phyloP scores from a whole-genome alignment of 2,797 vertebrate species.

The Protosalanx chinensis region DNA sequence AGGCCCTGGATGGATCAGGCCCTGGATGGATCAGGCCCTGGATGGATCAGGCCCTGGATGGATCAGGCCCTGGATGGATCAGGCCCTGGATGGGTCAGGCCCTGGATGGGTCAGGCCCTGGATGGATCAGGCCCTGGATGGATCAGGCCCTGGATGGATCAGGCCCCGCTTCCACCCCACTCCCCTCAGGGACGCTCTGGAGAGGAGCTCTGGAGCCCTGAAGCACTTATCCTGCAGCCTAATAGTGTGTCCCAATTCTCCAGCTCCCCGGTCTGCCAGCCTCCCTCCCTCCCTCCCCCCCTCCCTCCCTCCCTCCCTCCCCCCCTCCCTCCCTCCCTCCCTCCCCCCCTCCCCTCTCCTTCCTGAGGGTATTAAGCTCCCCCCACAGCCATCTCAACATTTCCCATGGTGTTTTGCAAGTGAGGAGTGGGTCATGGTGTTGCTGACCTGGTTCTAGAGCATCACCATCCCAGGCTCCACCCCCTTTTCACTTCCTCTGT shows the following conservation, averaged over 20 bases:
- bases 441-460: not conserved
- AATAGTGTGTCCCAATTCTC: not conserved
- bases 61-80: not conserved
- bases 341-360: not conserved
- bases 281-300: too few species aligned
- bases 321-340: too few species aligned
- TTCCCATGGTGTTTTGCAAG: not conserved
- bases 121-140: too few species aligned
- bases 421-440: not conserved
- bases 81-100: not conserved
- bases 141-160: not conserved
- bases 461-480: not conserved
- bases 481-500: not conserved
- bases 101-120: not conserved
- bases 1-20: too few species aligned
- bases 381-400: not conserved
- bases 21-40: not conserved
- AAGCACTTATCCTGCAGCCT: not conserved
- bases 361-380: not conserved
- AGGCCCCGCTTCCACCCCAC: not conserved
- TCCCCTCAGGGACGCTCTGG: too few species aligned
- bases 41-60: too few species aligned
- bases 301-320: too few species aligned
- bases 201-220: not conserved
- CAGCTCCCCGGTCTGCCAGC: too few species aligned